Base-by-base conservation (phyloP, 2,797 vertebrate species). In the Lates japonicus region DNA sequence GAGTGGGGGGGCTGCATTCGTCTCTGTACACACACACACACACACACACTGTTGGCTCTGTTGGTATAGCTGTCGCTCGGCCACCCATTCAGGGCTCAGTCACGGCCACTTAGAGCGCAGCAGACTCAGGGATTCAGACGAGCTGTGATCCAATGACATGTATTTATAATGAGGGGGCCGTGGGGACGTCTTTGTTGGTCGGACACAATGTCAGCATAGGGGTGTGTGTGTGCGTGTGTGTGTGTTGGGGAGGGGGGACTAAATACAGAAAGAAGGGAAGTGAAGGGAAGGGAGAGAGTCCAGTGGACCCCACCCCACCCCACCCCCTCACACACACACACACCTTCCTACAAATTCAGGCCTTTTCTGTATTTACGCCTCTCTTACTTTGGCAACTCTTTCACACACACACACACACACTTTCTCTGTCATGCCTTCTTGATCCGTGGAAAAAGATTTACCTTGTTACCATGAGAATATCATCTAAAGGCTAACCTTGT, bases 131-230 rank as follows among this genome's bases (percentile, higher is more conserved):
- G 92, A 94, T 94, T 95, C 94, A 94, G 91, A 87, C 78, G 92
- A 95, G 93, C 91, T 94, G 93, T 95, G 95, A 95, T 95, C 95
- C 95, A 94, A 95, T 96, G 95, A 96, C 94, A 95, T 95, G 95
- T 93, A 94, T 95, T 95, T 95, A 94, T 95, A 95, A 95, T 95
- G 93, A 95, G 94, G 93, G 93, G 84, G 91, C 87, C 82, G 73
- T 33, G 39, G 89, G 92, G 90, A 95, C 85, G 93, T 95, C 94
- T 95, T 95, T 95, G 95, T 95, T 95, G 93, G 89, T 86, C 39
- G 62, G 90, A 93, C 90, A 95, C 93, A 95, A 95, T 95, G 91
- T 95, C 82, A 80, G 84, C 67, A 66, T 80, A 78, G 76, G 80
- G n/a, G 87, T 81, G 72, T 75, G 72, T 83, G 73, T 55, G 66